These are phyloP conservation scores for Merluccius polli DNA, from an alignment of 2,797 vertebrate species.

Conservation along the genomic window DNA sequence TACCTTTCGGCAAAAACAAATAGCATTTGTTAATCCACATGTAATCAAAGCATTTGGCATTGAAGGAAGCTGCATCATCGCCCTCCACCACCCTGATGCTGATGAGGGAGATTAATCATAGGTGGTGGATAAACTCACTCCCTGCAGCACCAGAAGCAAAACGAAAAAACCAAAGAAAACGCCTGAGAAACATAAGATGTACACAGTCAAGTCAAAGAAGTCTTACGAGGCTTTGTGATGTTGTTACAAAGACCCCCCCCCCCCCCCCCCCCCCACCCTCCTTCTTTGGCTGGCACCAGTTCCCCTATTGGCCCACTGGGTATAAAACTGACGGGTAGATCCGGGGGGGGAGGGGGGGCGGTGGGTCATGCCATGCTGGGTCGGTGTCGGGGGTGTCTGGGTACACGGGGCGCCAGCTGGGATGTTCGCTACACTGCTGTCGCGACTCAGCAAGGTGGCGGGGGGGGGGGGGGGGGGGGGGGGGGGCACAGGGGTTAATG, in stretches of 20 bases:
- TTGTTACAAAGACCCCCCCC: background rate
- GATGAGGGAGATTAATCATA: slow-evolving; percentile 50
- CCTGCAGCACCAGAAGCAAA: slow-evolving; percentile 22
- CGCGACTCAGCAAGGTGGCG: slow-evolving; percentile 42
- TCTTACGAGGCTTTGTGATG: background rate
- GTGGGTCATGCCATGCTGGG: slow-evolving; percentile 32
- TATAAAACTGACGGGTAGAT: slow-evolving; percentile 20
- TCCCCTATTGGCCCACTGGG: slow-evolving; percentile 4
- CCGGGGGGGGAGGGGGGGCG: slow-evolving; percentile 29
- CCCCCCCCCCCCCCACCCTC: background rate
- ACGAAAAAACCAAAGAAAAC: background rate
- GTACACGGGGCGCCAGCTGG: slow-evolving; percentile 42
- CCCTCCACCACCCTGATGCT: background rate
- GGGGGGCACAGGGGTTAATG: too few species aligned
- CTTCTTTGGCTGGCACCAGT: background rate
- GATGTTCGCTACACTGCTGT: slow-evolving; percentile 56
- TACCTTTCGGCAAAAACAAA: background rate
- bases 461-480: slow-evolving; percentile 50
- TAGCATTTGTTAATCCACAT: slow-evolving; percentile 7
- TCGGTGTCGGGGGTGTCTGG: slow-evolving; percentile 37
- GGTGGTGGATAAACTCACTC: slow-evolving; percentile 45
- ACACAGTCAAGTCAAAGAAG: background rate
- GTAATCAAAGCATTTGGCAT: slow-evolving; percentile 32
- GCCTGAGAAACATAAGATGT: background rate
- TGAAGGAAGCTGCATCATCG: background rate